phyloP scores from a whole-genome alignment of 2,888 invertebrate genomes.

The Cinara cedri region DNA sequence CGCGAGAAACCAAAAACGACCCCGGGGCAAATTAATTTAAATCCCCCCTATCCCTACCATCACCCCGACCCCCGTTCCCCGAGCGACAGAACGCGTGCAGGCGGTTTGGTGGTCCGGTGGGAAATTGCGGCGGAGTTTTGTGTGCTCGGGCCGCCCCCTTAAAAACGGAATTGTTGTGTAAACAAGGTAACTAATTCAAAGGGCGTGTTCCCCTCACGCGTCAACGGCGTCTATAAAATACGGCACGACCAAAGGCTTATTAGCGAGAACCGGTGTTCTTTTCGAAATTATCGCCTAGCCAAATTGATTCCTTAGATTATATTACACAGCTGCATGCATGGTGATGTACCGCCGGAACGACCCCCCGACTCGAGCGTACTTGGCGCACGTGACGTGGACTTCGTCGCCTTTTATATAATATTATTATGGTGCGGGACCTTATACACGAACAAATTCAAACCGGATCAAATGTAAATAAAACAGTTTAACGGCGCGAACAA shows the following conservation, averaged over 20 bases:
- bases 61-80: not conserved
- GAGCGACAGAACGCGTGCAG: too few relatives aligned
- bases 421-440: too few relatives aligned
- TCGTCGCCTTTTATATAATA: too few relatives aligned
- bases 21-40: constrained; percentile 55
- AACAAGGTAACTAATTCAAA: constrained; percentile 55
- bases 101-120: constrained; percentile 21
- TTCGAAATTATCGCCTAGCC: constrained; percentile 35
- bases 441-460: too few relatives aligned
- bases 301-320: not conserved
- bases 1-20: constrained; percentile 51
- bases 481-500: too few relatives aligned
- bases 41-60: constrained; percentile 14
- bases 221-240: not conserved
- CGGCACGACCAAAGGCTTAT: too few relatives aligned
- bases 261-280: not conserved
- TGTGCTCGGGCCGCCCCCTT: not conserved
- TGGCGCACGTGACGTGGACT: not conserved
- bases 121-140: constrained; percentile 40
- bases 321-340: not conserved
- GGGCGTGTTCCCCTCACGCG: constrained; percentile 19
- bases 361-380: too few relatives aligned
- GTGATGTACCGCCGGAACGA: too few relatives aligned
- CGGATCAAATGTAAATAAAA: too few relatives aligned
- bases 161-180: constrained; percentile 51